Percentiles rank a stretch among this genome's conserved stretches.
Evolutionary conservation across 2,888 invertebrate genomes (phyloP).

Genomic region (Stenotaenia linearis): DNA sequence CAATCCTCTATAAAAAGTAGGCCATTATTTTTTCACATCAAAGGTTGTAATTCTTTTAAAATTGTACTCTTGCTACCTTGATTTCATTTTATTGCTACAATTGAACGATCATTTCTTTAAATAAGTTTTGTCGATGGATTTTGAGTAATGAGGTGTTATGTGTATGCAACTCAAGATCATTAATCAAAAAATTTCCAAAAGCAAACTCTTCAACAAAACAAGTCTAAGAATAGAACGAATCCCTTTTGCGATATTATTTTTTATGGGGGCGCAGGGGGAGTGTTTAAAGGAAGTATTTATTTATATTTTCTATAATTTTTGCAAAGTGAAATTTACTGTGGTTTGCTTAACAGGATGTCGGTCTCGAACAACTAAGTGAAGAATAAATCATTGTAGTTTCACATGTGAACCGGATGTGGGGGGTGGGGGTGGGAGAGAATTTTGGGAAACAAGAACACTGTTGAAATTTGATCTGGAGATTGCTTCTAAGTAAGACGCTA

Average conservation of each 20-base stretch:
- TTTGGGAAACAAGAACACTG: constrained; percentile 26
- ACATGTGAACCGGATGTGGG: constrained; percentile 17
- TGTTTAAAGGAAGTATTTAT: neutral
- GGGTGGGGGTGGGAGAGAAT: neutral
- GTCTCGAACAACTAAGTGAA: constrained; percentile 15
- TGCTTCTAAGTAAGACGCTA: constrained; percentile 16
- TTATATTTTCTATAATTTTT: neutral
- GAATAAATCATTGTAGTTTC: constrained; percentile 22
- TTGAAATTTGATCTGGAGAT: constrained; percentile 21
- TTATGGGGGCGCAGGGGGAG: neutral
- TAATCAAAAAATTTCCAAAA: constrained; percentile 24
- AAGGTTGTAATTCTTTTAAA: too few relatives aligned
- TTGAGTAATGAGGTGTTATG: constrained; percentile 26
- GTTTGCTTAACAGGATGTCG: constrained; percentile 5
- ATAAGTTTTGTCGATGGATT: constrained; percentile 14
- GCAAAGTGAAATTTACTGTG: neutral
- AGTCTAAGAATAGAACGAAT: constrained; percentile 1
- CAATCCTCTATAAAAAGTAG: too few relatives aligned
- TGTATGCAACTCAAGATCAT: constrained; percentile 3
- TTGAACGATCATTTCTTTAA: too few relatives aligned
- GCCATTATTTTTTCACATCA: too few relatives aligned
- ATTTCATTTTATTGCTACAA: too few relatives aligned
- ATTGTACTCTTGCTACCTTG: too few relatives aligned
- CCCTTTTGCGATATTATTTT: neutral
- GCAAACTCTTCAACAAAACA: constrained; percentile 24